Percentiles rank a stretch among this genome's conserved stretches.
Evolutionary conservation across 2,888 invertebrate genomes (phyloP).

Genomic region (Drosophila borealis): DNA sequence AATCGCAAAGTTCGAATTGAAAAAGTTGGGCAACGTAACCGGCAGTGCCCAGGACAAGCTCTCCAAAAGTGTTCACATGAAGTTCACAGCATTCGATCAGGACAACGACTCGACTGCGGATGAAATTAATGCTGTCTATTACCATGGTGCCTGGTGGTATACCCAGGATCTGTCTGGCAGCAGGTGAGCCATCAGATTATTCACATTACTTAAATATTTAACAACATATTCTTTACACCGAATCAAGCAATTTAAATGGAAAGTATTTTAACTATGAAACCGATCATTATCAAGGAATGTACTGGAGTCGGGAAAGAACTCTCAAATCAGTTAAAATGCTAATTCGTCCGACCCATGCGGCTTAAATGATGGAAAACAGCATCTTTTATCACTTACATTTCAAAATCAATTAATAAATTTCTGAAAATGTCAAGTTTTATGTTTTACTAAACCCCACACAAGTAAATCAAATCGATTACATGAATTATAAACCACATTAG

Average conservation of each 20-base stretch:
- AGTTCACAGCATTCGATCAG: not conserved
- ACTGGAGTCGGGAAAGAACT: not conserved
- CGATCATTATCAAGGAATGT: not conserved
- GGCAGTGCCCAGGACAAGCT: not conserved
- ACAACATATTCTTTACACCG: not conserved
- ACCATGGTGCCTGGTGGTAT: constrained; percentile 20
- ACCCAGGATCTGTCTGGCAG: not conserved
- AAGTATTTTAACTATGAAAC: not conserved
- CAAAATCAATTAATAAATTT: too few relatives aligned
- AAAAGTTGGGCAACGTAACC: not conserved
- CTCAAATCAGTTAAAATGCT: constrained; percentile 3
- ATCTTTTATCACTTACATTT: too few relatives aligned
- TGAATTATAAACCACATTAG: too few relatives aligned
- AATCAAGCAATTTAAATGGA: constrained; percentile 5
- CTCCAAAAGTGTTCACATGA: not conserved
- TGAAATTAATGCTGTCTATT: not conserved
- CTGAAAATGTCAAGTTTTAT: too few relatives aligned
- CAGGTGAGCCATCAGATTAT: not conserved
- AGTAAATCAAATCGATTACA: too few relatives aligned
- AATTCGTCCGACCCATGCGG: not conserved
- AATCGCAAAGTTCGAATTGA: not conserved
- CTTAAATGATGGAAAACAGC: too few relatives aligned
- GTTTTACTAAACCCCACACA: too few relatives aligned
- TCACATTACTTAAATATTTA: not conserved
- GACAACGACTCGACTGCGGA: not conserved